phyloP scores from a whole-genome alignment of 2,888 invertebrate species.

The Andricus curvator region DNA sequence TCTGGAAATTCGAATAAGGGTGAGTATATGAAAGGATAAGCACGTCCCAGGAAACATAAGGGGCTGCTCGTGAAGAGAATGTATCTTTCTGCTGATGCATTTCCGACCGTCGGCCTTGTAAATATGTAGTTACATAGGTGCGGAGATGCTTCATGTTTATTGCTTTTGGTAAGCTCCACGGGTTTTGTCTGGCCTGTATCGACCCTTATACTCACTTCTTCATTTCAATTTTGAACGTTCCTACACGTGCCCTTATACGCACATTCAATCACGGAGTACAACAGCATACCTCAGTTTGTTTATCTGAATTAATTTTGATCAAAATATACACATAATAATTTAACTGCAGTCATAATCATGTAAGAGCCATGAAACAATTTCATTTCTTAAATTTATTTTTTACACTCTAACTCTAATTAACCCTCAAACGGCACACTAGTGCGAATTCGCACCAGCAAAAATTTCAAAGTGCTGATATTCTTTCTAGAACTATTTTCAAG shows the following conservation, averaged over 20 bases:
- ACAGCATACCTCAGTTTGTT: too few species aligned
- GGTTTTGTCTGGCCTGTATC: conserved; percentile 9
- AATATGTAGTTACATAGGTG: too few species aligned
- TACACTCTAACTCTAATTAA: too few species aligned
- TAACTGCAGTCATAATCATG: too few species aligned
- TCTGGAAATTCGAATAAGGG: background rate
- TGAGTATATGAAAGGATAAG: background rate
- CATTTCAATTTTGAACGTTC: background rate
- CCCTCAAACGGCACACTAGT: too few species aligned
- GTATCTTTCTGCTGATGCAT: conserved; percentile 18
- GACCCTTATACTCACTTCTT: background rate
- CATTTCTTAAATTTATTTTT: too few species aligned
- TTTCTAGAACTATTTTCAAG: too few species aligned
- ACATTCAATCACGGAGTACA: background rate
- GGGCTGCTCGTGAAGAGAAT: conserved; percentile 17
- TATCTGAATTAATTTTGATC: too few species aligned
- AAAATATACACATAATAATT: too few species aligned
- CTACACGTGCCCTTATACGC: background rate
- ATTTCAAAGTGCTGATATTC: too few species aligned
- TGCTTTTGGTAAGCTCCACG: conserved; percentile 8
- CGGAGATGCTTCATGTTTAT: conserved; percentile 7
- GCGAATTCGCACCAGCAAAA: too few species aligned
- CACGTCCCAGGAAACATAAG: conserved; percentile 14
- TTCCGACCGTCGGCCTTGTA: background rate
- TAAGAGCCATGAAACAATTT: too few species aligned